Evolutionary conservation across 30 jellyfish, hydroid and myxozoan species (phyloP).

Genomic region (Morbakka virulenta): DNA sequence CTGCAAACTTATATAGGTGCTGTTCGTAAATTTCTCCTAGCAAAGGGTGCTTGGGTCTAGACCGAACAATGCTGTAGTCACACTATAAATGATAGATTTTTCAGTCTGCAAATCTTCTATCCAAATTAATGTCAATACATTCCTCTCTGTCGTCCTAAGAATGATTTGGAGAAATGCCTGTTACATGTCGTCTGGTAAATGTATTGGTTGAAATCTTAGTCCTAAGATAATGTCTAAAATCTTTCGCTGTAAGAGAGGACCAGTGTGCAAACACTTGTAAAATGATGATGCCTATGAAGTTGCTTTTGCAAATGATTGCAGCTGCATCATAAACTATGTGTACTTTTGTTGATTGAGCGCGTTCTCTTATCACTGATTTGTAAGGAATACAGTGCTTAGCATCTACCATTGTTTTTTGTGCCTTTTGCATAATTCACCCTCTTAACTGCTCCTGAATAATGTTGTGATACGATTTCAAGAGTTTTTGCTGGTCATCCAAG

Average conservation of each 20-base stretch:
- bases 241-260: conserved; percentile 53
- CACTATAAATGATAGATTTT: conserved; percentile 12
- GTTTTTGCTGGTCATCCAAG: conserved; percentile 1
- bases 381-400: neutral
- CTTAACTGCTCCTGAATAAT: conserved; percentile 4
- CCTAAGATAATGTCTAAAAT: conserved; percentile 44
- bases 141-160: conserved; percentile 53
- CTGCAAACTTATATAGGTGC: conserved; percentile 28
- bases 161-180: conserved; percentile 66
- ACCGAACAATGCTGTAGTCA: conserved; percentile 43
- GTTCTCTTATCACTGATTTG: conserved; percentile 10
- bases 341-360: neutral
- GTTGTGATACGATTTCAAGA: conserved; percentile 11
- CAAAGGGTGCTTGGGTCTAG: conserved; percentile 40
- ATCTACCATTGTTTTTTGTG: neutral
- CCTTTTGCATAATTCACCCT: conserved; percentile 12
- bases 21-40: conserved; percentile 43
- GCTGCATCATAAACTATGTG: neutral
- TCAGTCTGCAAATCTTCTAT: conserved; percentile 12
- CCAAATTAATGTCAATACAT: conserved; percentile 52
- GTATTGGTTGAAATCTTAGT: conserved; percentile 51
- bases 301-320: conserved; percentile 62
- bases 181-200: conserved; percentile 64
- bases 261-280: conserved; percentile 63
- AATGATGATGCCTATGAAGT: conserved; percentile 32